A percentile compares a stretch with the other conserved stretches of the same genome.
These are phyloP conservation scores for Acanthurus lineatus DNA, from an alignment of 2,797 vertebrate species.

Conservation along the genomic window DNA sequence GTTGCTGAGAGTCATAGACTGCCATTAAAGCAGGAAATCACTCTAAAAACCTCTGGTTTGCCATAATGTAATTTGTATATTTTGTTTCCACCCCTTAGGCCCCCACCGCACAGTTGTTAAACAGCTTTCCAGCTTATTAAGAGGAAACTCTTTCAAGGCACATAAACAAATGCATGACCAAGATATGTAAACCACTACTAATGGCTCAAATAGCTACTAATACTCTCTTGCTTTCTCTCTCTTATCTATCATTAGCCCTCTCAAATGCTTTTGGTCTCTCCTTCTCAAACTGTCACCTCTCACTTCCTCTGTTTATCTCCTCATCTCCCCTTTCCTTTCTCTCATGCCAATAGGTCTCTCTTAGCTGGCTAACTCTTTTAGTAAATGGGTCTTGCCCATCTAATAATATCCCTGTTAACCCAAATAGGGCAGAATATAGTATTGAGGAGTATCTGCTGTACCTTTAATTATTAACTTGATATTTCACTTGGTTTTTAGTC, in stretches of 20 bases:
- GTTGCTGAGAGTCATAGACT: background rate
- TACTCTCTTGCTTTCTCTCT: slow-evolving; percentile 16
- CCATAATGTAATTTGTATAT: slow-evolving; percentile 15
- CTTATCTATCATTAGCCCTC: slow-evolving; percentile 13
- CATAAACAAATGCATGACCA: slow-evolving; percentile 49
- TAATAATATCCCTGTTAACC: no score
- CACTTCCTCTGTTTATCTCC: background rate
- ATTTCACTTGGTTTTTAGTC: no score
- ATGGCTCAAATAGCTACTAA: slow-evolving; percentile 47
- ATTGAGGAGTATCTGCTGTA: no score
- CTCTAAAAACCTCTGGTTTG: background rate
- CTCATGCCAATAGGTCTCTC: background rate
- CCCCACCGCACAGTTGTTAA: slow-evolving; percentile 43
- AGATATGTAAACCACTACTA: slow-evolving; percentile 56
- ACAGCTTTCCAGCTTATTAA: slow-evolving; percentile 79
- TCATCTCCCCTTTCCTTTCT: background rate
- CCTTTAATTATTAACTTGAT: no score
- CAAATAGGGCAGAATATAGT: no score
- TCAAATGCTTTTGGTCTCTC: background rate
- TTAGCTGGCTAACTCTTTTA: background rate
- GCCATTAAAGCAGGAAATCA: background rate
- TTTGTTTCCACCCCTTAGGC: slow-evolving; percentile 68
- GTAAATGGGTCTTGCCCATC: no score
- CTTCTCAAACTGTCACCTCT: background rate
- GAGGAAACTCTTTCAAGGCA: slow-evolving; percentile 82